A percentile compares a stretch with the other conserved stretches of the same genome.
Evolutionary conservation across 2,888 invertebrate species (phyloP).

Genomic region (Ischnura elegans): DNA sequence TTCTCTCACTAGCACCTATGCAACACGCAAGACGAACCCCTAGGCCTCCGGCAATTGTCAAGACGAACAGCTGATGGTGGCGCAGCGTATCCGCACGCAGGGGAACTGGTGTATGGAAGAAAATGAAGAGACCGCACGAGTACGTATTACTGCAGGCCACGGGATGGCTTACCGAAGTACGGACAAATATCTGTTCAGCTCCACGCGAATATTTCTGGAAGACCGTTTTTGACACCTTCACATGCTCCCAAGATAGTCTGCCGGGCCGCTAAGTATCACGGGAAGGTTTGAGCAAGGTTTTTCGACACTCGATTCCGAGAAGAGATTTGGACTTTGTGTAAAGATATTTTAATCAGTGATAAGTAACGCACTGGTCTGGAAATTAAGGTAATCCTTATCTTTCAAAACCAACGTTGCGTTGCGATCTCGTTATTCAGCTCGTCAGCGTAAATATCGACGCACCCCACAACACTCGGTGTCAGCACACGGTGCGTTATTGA

Average conservation of each 20-base stretch:
- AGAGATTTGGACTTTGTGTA: neutral
- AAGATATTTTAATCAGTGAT: neutral
- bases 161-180: neutral
- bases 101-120: neutral
- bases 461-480: neutral
- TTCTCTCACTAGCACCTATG: slow-evolving; percentile 50
- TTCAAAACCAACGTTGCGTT: neutral
- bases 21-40: slow-evolving; percentile 58
- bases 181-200: neutral
- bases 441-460: slow-evolving; percentile 35
- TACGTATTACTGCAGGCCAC: neutral
- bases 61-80: slow-evolving; percentile 61
- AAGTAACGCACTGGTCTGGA: neutral
- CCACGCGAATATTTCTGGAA: neutral
- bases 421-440: neutral
- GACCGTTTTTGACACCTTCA: neutral
- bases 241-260: neutral
- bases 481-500: slow-evolving; percentile 4
- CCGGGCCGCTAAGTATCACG: slow-evolving; percentile 45
- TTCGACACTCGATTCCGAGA: neutral
- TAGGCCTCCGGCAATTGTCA: slow-evolving; percentile 5
- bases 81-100: slow-evolving; percentile 32
- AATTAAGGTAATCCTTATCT: neutral
- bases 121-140: neutral
- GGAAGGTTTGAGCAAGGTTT: neutral